Percentiles rank a stretch among this genome's conserved stretches.
Conservation (phyloP, 2,113 vertebrate genomes). For the Rhea americana region DNA sequence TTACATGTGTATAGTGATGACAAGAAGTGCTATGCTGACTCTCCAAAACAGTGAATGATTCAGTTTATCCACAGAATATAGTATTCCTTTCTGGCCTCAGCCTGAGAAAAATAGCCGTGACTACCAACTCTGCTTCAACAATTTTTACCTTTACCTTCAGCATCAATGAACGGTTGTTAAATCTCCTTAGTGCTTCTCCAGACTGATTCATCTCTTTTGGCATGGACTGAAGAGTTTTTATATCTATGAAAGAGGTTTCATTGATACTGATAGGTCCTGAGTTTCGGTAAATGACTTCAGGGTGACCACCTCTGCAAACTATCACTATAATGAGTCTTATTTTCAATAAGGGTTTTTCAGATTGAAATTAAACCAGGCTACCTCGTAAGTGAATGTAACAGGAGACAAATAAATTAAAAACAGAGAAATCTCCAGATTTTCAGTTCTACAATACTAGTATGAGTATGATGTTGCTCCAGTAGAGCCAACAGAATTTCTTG, state of each 20-base stretch:
- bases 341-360: neutral
- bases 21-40: rapidly evolving
- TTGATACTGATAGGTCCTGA: neutral
- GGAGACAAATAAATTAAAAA: neutral
- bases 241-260: neutral
- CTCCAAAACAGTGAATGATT: rapidly evolving
- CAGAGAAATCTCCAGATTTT: neutral
- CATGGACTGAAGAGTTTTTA: neutral
- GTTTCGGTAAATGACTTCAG: neutral
- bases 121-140: neutral
- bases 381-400: neutral
- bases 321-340: neutral
- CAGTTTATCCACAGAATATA: neutral
- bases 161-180: neutral
- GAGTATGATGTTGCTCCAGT: neutral
- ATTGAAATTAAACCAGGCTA: neutral
- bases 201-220: neutral
- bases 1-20: neutral
- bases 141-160: neutral
- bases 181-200: neutral
- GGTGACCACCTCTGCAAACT: neutral
- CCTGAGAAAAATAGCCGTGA: neutral
- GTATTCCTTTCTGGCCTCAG: neutral
- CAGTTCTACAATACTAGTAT: rapidly evolving
- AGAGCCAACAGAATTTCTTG: neutral